Evolutionary conservation across 1,140 invertebrate genomes (phyloP).

Genomic region (Anastrepha ludens): DNA sequence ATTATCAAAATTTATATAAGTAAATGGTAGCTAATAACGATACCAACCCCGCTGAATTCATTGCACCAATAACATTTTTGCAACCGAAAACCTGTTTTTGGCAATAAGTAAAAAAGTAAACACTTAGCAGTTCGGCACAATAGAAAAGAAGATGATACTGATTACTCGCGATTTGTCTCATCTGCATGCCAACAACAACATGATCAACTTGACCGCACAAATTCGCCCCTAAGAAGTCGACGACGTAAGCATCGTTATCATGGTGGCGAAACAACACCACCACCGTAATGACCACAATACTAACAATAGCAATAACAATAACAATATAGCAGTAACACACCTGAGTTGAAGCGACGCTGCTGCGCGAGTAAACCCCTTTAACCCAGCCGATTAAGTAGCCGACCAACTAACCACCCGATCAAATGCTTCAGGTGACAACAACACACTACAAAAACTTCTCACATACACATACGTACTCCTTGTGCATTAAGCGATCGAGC

Average conservation of each 20-base stretch:
- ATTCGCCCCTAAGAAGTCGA: constrained; percentile 12
- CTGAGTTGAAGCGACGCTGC: neutral
- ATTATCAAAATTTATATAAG: too few species aligned
- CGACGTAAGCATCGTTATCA: neutral
- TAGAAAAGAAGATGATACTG: neutral
- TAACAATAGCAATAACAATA: neutral
- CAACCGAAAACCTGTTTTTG: neutral
- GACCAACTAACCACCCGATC: neutral
- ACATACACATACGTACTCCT: neutral
- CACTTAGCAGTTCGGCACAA: neutral
- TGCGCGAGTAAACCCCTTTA: neutral
- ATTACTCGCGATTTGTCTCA: neutral
- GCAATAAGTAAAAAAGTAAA: neutral
- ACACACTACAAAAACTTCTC: neutral
- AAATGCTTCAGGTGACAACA: neutral
- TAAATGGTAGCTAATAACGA: too few species aligned
- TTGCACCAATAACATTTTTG: neutral
- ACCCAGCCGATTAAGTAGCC: neutral
- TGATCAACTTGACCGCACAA: constrained; percentile 27
- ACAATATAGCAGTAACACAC: neutral
- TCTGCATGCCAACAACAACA: neutral
- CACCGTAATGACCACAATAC: neutral
- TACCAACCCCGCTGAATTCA: too few species aligned
- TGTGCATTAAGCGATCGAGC: neutral
- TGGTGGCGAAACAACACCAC: neutral